A percentile compares a stretch with the other conserved stretches of the same genome.
These are phyloP conservation scores for Neofelis nebulosa DNA, from an alignment of 2,113 vertebrate genomes.

Conservation along the genomic window DNA sequence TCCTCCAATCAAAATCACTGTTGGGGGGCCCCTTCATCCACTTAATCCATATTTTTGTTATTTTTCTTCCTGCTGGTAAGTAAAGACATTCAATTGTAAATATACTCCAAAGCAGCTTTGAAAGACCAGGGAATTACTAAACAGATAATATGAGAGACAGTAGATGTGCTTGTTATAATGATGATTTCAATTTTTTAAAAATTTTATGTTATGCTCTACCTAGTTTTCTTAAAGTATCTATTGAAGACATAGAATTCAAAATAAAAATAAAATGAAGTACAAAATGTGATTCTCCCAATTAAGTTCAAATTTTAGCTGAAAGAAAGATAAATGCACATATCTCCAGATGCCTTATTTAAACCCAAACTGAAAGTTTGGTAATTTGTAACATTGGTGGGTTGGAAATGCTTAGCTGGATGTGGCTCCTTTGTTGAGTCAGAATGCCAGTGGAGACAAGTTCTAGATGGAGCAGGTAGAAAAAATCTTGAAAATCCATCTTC, in stretches of 20 bases:
- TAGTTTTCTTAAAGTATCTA: background rate
- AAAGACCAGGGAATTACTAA: background rate
- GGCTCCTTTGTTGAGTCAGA: background rate
- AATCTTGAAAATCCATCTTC: background rate
- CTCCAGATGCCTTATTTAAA: background rate
- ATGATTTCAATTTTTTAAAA: background rate
- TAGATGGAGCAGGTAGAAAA: background rate
- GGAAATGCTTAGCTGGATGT: background rate
- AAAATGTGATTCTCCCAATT: background rate
- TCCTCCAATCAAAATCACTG: constrained; percentile 48
- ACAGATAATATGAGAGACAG: background rate
- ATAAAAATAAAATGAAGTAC: background rate
- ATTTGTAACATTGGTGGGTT: background rate
- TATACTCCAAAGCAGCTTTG: background rate
- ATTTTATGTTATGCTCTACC: background rate
- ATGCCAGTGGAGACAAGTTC: background rate
- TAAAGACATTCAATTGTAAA: background rate
- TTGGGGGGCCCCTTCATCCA: constrained; percentile 11
- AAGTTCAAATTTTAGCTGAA: background rate
- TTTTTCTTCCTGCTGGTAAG: background rate
- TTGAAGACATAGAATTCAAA: background rate
- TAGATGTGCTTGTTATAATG: background rate
- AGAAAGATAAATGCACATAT: background rate
- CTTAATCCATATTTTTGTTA: background rate
- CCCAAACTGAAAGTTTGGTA: background rate